Evolutionary conservation across 2,113 vertebrate genomes (phyloP).

Genomic region (Zootoca vivipara): DNA sequence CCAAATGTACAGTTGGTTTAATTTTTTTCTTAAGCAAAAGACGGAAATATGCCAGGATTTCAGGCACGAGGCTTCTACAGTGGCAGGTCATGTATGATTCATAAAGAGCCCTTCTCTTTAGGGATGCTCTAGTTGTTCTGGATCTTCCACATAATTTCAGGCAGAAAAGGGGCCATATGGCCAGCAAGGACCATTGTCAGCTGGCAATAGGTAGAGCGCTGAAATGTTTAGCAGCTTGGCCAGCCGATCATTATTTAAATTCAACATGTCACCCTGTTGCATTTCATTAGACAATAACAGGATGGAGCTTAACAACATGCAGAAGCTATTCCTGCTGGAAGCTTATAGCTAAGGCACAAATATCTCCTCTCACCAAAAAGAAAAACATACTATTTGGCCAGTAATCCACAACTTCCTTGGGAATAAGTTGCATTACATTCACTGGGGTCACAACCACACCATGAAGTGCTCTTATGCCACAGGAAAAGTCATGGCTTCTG

Average conservation of each 20-base stretch:
- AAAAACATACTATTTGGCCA: no score
- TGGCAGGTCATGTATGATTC: neutral
- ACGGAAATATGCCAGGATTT: neutral
- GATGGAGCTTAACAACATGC: fast-evolving
- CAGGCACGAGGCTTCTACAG: neutral
- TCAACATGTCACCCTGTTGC: neutral
- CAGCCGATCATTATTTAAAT: constrained; percentile 6
- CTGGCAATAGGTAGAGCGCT: neutral
- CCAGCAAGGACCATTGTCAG: neutral
- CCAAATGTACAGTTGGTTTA: neutral
- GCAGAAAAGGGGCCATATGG: neutral
- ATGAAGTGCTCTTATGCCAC: no score
- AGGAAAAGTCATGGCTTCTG: neutral
- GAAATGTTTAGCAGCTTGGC: neutral
- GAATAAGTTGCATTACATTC: neutral
- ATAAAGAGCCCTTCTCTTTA: neutral
- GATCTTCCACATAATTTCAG: neutral
- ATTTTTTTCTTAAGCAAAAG: neutral
- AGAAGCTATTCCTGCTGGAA: neutral
- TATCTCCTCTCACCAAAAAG: neutral
- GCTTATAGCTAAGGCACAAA: neutral
- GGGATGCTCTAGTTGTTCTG: neutral
- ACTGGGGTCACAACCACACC: no score
- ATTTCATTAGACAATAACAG: neutral
- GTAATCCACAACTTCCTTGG: neutral